Evolutionary conservation across 2,797 vertebrate species (phyloP), one percentile per base, ranked within the genome.

Genomic region (Crocodylus rhombifer): DNA sequence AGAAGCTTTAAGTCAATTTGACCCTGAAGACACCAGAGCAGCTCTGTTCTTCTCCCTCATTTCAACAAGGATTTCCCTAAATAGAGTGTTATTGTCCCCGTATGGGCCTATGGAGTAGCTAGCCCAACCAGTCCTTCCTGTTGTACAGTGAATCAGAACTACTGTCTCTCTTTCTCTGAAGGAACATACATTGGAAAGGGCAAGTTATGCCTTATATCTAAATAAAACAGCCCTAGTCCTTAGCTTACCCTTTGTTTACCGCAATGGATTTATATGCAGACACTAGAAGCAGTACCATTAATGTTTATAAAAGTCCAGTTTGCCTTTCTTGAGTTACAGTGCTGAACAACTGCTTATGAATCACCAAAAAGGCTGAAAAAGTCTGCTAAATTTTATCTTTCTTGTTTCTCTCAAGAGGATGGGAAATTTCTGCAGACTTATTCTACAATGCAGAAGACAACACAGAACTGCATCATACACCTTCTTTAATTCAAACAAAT

Each of bases 401-500:
- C 61, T 81, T 62, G 0, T 82, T 83, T 71, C 82, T 81, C 65
- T 75, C 33, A 30, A 77, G 56, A 83, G 36, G 58, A 81, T 0
- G 1, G 6, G 33, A 15, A 74, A 61, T 36, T 65, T 86, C 65
- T 80, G 80, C 4, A 57, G 67, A 55, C 15, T n/a, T 58, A 85
- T 91, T 63, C 36, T 83, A 90, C 81, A 87, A 85, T 21, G 67
- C 55, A 83, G 28, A 80, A 62, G 4, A 92, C 30, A 90, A 90
- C 7, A 65, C 79, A 58, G 7, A 28, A 89, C 16, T 28, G 11
- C 87, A 57, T 28, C 77, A 80, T 0, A 62, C 12, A 78, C 74
- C 26, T 78, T 13, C 77, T 87, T 25, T n/a, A 33, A 60, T 74
- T 91, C 78, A 84, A 56, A 28, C 7, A 28, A 83, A 63, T 11